These are phyloP conservation scores for Brachyptera risi DNA, from an alignment of 2,888 invertebrate species.

Conservation along the genomic window DNA sequence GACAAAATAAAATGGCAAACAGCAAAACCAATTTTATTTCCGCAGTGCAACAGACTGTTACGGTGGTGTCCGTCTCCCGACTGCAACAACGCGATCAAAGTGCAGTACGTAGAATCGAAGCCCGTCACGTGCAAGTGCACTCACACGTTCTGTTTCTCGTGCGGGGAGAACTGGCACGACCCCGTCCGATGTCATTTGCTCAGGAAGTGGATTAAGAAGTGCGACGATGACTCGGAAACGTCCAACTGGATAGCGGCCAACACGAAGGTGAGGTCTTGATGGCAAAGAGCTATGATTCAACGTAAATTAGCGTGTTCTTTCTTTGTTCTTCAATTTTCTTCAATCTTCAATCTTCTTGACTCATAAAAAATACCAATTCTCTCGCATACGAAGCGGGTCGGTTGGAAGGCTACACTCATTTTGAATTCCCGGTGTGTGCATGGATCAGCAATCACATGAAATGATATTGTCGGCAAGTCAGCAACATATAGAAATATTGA, in stretches of 20 bases:
- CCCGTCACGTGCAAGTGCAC: constrained; percentile 91
- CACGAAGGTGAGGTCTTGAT: constrained; percentile 63
- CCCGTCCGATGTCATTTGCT: constrained; percentile 93
- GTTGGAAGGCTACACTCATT: too few relatives aligned
- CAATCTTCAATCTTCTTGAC: too few relatives aligned
- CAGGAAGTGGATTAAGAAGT: constrained; percentile 96
- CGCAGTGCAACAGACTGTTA: constrained; percentile 87
- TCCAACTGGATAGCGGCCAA: constrained; percentile 99
- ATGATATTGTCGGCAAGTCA: too few relatives aligned
- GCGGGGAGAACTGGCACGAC: constrained; percentile 98
- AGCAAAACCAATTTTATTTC: too few relatives aligned
- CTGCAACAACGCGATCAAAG: constrained; percentile 93
- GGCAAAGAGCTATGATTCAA: not conserved
- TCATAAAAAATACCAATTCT: too few relatives aligned
- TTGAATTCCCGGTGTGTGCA: too few relatives aligned
- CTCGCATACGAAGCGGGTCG: too few relatives aligned
- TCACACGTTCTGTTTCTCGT: constrained; percentile 93
- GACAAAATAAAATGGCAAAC: too few relatives aligned
- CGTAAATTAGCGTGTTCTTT: too few relatives aligned
- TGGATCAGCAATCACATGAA: too few relatives aligned
- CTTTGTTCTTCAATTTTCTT: too few relatives aligned
- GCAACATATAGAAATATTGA: too few relatives aligned
- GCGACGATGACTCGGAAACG: constrained; percentile 98
- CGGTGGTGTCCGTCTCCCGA: constrained; percentile 98
- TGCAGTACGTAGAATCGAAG: constrained; percentile 84